Conservation (phyloP, 2,113 vertebrate species). For the Nettapus auritus region DNA sequence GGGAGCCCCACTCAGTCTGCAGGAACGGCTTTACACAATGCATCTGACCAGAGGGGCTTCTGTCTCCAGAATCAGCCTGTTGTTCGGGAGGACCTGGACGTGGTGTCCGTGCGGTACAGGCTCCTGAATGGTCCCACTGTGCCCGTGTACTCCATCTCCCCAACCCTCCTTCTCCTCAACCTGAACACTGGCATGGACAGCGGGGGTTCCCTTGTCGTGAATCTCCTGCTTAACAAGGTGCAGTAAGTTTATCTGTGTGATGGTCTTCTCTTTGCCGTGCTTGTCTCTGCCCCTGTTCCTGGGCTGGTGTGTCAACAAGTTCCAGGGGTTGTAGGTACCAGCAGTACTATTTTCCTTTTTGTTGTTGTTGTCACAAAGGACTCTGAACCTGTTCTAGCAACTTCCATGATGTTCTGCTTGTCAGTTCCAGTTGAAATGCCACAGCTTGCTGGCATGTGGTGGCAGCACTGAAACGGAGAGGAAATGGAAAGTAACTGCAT, state of each 20-base stretch:
- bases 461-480: background rate
- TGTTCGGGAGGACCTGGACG: constrained; percentile 86
- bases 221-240: constrained; percentile 86
- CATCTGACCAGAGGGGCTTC: background rate
- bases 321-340: background rate
- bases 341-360: background rate
- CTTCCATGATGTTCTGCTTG: background rate
- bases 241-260: accelerated
- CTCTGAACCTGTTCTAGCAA: background rate
- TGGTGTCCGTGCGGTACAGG: constrained; percentile 86
- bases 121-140: constrained; percentile 76
- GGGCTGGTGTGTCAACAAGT: background rate
- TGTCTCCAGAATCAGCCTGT: constrained; percentile 84
- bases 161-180: constrained; percentile 82
- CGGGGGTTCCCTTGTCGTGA: constrained; percentile 87
- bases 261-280: background rate
- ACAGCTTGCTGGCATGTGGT: background rate
- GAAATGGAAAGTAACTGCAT: constrained; percentile 15
- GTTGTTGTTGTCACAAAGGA: background rate
- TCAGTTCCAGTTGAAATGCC: background rate
- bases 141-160: constrained; percentile 68
- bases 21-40: background rate
- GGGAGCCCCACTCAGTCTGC: background rate
- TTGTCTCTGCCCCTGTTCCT: background rate
- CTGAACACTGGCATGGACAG: constrained; percentile 82